These are phyloP conservation scores for Autographa pulchrina DNA, from an alignment of 2,888 invertebrate genomes.

Conservation along the genomic window DNA sequence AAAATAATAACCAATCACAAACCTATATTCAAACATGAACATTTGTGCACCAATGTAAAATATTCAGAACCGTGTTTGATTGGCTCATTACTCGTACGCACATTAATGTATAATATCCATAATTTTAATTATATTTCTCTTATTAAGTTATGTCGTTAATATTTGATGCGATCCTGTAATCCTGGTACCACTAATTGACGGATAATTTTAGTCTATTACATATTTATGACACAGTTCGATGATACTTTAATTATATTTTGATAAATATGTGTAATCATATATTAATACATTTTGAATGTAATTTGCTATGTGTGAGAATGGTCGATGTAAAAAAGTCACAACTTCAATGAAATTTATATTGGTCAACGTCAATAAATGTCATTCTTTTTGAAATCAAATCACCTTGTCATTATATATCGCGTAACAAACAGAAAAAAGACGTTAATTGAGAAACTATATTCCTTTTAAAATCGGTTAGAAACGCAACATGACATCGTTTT, in stretches of 20 bases:
- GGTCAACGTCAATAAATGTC: no score
- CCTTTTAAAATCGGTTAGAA: no score
- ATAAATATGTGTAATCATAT: neutral
- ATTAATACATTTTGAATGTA: neutral
- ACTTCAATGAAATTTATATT: no score
- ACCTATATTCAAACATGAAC: neutral
- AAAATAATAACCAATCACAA: no score
- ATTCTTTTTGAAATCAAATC: no score
- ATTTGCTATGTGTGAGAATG: no score
- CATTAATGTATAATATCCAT: neutral
- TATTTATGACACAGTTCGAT: neutral
- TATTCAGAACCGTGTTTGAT: neutral
- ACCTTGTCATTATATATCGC: no score
- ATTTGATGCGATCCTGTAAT: neutral
- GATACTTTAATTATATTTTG: neutral
- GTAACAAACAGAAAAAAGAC: no score
- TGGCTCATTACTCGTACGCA: no score
- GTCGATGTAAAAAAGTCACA: no score
- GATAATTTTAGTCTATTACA: neutral
- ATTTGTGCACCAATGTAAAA: neutral
- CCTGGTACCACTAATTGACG: neutral
- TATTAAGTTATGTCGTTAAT: constrained; percentile 2
- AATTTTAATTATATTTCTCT: neutral
- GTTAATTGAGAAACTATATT: no score
- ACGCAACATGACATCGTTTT: no score